Base-by-base conservation (phyloP, 2,888 invertebrate genomes). In the Sympetrum striolatum region DNA sequence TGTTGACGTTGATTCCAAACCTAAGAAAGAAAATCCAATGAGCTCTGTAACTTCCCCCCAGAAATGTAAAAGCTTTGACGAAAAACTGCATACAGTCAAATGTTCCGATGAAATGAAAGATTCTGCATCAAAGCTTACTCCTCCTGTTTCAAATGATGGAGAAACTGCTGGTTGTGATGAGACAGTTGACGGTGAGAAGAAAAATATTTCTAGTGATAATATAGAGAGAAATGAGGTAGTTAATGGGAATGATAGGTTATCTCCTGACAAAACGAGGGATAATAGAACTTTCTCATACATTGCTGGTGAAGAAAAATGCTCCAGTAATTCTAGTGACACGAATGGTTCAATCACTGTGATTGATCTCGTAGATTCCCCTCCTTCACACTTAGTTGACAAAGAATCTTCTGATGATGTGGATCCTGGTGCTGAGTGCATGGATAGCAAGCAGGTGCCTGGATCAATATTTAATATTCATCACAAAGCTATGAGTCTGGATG, bases 281-380 rank as follows among this genome's bases (percentile, higher is more conserved):
- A 35, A 25, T 22, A 82, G 8, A 82, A 31, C 10, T 15, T 6
- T 12, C 2, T 2, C 18, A 18, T 53, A 2, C 14, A 22, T 18
- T 48, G 25, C 18, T 15, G 18, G 22, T 53, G 15, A 44, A 18
- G 22, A 53, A 15, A n/a, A 25, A 37, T n/a, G 18, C 6, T 25
- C 53, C 18, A 25, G 14, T 18, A 48, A 81, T 15, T 53, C 15
- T 18, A 25, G 18, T 82, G 31, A 48, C 15, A 25, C 37, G 37
- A 86, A 86, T 86, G 37, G 18, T 0, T 86, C 86, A 1, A 60
- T 86, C 14, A 86, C 86, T 12, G 37, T 86, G 5, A 86, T 86
- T 10, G 86, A 86, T 39, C 86, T 86, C 2, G 60, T 60, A 8
- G 86, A 86, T 64, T 86, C 86, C 35, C 86, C 86, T 37, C 86